These are phyloP conservation scores for Nemapogon koenigi DNA, from an alignment of 2,888 invertebrate species.

Conservation along the genomic window DNA sequence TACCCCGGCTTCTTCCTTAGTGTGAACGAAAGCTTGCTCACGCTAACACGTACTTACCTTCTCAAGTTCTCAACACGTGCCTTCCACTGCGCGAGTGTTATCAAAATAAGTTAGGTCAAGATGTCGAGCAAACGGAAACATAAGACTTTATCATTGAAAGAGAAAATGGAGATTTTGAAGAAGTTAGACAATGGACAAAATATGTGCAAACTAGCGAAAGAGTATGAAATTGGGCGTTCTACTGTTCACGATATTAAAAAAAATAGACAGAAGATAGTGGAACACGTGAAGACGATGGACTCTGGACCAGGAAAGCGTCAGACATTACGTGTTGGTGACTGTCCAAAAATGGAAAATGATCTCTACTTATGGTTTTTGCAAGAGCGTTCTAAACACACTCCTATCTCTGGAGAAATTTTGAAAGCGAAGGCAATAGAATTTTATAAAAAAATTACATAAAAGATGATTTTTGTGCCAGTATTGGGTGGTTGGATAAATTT, in stretches of 20 bases:
- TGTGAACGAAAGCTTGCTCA: too few relatives aligned
- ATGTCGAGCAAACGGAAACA: slow-evolving; percentile 14
- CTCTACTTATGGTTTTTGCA: slow-evolving; percentile 22
- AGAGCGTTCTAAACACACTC: slow-evolving; percentile 20
- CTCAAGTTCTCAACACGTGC: too few relatives aligned
- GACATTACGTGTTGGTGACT: slow-evolving; percentile 22
- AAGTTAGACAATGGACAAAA: slow-evolving; percentile 22
- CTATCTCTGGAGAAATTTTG: slow-evolving; percentile 22
- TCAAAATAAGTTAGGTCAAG: too few relatives aligned
- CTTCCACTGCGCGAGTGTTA: too few relatives aligned
- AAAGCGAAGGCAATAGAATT: slow-evolving; percentile 23
- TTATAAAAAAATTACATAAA: slow-evolving; percentile 22
- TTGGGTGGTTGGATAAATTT: slow-evolving; percentile 26
- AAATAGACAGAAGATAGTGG: slow-evolving; percentile 20
- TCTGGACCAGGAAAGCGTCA: slow-evolving; percentile 21
- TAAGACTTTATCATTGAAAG: slow-evolving; percentile 15
- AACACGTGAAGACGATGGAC: slow-evolving; percentile 19
- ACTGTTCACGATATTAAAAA: slow-evolving; percentile 22
- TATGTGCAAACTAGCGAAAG: slow-evolving; percentile 20
- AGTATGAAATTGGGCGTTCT: slow-evolving; percentile 18
- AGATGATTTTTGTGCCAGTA: slow-evolving; percentile 25
- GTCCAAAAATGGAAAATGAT: slow-evolving; percentile 23
- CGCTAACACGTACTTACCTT: too few relatives aligned
- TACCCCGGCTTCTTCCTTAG: too few relatives aligned
- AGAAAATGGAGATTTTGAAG: slow-evolving; percentile 21